Conservation (phyloP, 2,113 vertebrate genomes). For the Mustela lutreola region DNA sequence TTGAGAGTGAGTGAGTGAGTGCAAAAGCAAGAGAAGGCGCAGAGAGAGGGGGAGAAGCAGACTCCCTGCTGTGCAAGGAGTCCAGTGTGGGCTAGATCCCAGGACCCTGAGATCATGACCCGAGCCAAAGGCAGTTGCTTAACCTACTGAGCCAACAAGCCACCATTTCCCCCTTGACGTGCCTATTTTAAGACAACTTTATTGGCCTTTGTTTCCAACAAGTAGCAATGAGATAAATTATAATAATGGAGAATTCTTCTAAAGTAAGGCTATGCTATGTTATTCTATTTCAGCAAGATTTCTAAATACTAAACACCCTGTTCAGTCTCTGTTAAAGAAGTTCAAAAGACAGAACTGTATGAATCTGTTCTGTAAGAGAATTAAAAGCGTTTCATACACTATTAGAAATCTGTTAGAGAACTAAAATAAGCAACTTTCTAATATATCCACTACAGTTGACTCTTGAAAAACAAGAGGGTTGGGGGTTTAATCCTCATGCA, state of each 20-base stretch:
- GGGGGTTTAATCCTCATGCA: neutral
- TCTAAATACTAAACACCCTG: neutral
- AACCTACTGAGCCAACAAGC: too few relatives aligned
- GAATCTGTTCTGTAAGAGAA: neutral
- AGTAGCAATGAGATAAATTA: neutral
- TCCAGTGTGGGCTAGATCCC: neutral
- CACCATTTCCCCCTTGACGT: too few relatives aligned
- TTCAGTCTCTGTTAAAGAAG: neutral
- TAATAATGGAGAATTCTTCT: neutral
- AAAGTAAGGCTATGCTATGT: neutral
- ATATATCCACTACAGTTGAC: neutral
- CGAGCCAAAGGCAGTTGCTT: neutral
- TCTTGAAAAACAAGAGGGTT: neutral
- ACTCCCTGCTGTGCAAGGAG: too few relatives aligned
- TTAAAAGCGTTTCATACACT: slow-evolving; percentile 37
- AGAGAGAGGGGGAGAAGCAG: neutral
- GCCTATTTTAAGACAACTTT: neutral
- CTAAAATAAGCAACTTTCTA: slow-evolving; percentile 3
- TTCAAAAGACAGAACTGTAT: neutral
- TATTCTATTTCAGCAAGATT: neutral
- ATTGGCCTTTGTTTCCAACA: neutral
- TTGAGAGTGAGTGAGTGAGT: neutral
- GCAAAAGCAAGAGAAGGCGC: neutral
- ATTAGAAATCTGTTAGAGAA: slow-evolving; percentile 17
- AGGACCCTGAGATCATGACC: neutral